phyloP scores from a whole-genome alignment of 2,797 vertebrate genomes.

The Onychomys torridus region DNA sequence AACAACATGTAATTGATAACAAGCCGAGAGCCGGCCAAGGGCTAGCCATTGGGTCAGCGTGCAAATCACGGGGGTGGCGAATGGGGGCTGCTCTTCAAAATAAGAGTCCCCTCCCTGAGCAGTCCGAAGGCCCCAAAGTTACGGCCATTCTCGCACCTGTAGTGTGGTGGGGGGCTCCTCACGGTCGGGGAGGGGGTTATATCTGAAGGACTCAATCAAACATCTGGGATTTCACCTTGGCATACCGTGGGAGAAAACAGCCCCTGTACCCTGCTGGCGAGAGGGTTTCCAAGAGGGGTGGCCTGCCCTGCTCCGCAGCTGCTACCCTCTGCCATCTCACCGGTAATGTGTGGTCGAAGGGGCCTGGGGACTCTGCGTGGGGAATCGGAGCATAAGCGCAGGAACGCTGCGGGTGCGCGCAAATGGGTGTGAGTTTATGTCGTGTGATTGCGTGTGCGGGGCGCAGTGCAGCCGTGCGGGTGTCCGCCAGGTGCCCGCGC shows the following conservation, averaged over 20 bases:
- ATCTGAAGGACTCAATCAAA: background rate
- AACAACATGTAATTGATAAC: constrained; percentile 85
- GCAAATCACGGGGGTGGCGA: constrained; percentile 79
- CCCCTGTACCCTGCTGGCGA: too few relatives aligned
- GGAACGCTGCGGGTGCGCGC: background rate
- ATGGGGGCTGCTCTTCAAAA: constrained; percentile 78
- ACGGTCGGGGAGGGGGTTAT: background rate
- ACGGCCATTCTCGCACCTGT: constrained; percentile 64
- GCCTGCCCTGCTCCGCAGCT: too few relatives aligned
- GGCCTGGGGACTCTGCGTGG: background rate
- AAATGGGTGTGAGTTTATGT: background rate
- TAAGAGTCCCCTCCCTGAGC: constrained; percentile 77
- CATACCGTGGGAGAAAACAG: background rate
- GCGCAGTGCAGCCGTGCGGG: background rate
- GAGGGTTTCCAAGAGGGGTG: background rate
- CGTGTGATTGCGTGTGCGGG: constrained; percentile 40
- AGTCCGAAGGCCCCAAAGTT: constrained; percentile 44
- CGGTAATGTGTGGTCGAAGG: background rate
- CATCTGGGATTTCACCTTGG: background rate
- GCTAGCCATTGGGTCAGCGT: constrained; percentile 82
- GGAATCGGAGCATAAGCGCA: background rate
- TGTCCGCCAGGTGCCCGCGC: background rate
- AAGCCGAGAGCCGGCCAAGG: constrained; percentile 80
- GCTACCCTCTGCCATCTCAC: background rate
- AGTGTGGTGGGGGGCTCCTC: background rate